Conservation (phyloP, 2,888 invertebrate species). For the Dicyrtomina minuta region DNA sequence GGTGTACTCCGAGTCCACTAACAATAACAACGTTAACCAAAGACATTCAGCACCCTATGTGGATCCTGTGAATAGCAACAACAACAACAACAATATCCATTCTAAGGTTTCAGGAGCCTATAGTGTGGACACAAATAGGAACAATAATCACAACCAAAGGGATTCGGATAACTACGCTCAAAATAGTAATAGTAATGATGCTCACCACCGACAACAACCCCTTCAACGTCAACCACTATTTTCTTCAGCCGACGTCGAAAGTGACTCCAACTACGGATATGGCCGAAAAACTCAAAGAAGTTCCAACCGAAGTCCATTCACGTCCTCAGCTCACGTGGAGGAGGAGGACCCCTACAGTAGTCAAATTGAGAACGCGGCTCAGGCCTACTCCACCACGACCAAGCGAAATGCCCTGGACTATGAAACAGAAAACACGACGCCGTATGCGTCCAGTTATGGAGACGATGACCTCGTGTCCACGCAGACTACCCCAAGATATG, state of each 20-base stretch:
- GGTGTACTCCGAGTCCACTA: no score
- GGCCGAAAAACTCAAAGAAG: constrained; percentile 1
- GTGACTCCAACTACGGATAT: background rate
- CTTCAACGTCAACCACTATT: background rate
- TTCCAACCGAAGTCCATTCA: constrained; percentile 11
- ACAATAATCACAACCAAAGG: background rate
- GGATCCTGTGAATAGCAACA: no score
- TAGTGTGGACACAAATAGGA: background rate
- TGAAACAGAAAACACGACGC: constrained; percentile 30
- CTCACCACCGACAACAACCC: constrained; percentile 5
- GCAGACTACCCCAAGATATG: constrained; percentile 24
- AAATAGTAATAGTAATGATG: background rate
- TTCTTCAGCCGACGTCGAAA: background rate
- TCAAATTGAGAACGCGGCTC: background rate
- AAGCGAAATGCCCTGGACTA: constrained; percentile 36
- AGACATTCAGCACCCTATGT: no score
- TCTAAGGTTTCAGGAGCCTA: no score
- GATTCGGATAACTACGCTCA: background rate
- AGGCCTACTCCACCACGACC: constrained; percentile 23
- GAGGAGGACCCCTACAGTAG: background rate
- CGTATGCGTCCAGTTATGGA: constrained; percentile 23
- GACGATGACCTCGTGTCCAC: constrained; percentile 22
- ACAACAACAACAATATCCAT: no score
- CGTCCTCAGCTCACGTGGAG: no score
- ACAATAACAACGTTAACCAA: no score